These are phyloP conservation scores for Himalopsyche tibetana DNA, from an alignment of 2,888 invertebrate genomes.

Conservation along the genomic window DNA sequence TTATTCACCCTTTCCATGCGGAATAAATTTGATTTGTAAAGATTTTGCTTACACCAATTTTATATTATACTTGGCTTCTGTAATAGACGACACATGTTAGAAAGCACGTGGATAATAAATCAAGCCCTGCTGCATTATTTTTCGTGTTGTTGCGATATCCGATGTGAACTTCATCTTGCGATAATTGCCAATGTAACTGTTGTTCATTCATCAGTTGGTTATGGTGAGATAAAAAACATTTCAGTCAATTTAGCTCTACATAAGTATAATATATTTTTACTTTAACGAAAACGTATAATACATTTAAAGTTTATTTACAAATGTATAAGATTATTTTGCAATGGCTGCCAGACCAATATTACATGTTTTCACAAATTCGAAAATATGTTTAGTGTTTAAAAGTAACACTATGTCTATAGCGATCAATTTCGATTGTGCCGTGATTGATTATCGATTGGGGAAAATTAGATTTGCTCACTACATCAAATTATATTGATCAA, in stretches of 20 bases:
- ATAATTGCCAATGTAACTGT: too few relatives aligned
- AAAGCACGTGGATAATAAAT: too few relatives aligned
- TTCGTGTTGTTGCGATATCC: too few relatives aligned
- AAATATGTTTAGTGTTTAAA: background rate
- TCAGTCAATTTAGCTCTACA: constrained; percentile 35
- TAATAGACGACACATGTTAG: too few relatives aligned
- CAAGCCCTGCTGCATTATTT: too few relatives aligned
- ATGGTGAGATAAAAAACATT: constrained; percentile 20
- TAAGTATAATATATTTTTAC: constrained; percentile 27
- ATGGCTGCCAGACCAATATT: constrained; percentile 1
- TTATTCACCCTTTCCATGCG: too few relatives aligned
- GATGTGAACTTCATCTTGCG: too few relatives aligned
- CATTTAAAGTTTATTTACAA: constrained; percentile 35
- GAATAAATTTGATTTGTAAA: too few relatives aligned
- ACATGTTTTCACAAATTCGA: constrained; percentile 6
- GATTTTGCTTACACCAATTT: too few relatives aligned
- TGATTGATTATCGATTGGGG: background rate
- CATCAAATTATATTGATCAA: background rate
- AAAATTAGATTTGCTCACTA: background rate
- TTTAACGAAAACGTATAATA: constrained; percentile 32
- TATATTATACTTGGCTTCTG: too few relatives aligned
- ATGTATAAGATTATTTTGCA: constrained; percentile 16
- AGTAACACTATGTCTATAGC: background rate
- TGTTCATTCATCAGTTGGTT: background rate
- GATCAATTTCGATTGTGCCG: background rate